Evolutionary conservation across 2,888 invertebrate genomes (phyloP), one percentile per base, ranked within the genome.

Genomic region (Drosophila demipolita): DNA sequence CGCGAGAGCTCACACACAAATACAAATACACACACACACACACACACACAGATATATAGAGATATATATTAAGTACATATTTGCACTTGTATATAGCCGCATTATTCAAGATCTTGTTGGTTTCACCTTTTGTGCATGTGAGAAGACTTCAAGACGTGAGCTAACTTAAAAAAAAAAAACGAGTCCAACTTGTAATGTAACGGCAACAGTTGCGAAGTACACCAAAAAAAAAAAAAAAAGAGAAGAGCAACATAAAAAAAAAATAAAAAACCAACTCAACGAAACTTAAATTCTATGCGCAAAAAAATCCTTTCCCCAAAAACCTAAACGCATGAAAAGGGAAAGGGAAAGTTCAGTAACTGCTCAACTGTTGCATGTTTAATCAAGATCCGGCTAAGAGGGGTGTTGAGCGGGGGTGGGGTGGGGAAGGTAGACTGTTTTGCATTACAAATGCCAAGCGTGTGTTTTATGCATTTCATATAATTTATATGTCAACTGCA

Each of bases 401-500:
- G 6, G 2, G 9, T 32, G 20, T 0, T 8, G 1, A 32, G 15
- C 23, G 12, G 23, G 38, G 50, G 57, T 1, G 36, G 17, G 29
- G n/a, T 20, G 3, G 9, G 17, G 0, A 8, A n/a, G 20, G 29
- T 38, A 59, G 38, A 74, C 52, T 38, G 60, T 64, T n/a, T 55
- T 55, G 48, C 77, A 83, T 83, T 83, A 83, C 82, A 87, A 89
- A 83, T 87, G 87, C 83, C 69, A 76, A 57, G 69, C 84, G 35
- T 65, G 63, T 45, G 49, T 48, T 20, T 38, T 23, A 32, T 65
- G 67, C 76, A 72, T 54, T 62, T 59, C 54, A 75, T 73, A 48
- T 54, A 58, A 59, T 74, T 73, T 70, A 73, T 83, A 65, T 82
- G 80, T 85, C 88, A 85, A 79, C 87, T 84, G 87, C 74, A 78